These are phyloP conservation scores for Craseonycteris thonglongyai DNA, from an alignment of 2,113 vertebrate genomes.

Conservation along the genomic window DNA sequence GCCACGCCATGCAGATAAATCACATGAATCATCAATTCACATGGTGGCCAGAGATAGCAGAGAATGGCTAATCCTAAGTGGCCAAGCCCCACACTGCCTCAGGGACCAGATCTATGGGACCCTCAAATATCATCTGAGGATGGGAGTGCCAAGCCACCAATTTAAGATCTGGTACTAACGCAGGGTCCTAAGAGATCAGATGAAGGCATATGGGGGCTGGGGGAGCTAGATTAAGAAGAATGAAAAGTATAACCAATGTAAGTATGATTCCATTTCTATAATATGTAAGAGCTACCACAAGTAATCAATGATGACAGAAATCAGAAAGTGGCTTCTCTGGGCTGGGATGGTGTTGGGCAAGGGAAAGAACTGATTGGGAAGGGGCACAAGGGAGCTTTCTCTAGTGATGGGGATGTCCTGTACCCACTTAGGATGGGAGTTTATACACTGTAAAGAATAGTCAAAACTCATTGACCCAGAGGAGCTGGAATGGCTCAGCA, in stretches of 20 bases:
- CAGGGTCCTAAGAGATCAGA: not conserved
- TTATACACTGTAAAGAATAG: not conserved
- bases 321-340: not conserved
- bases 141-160: not conserved
- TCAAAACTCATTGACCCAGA: not conserved
- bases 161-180: not conserved
- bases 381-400: not conserved
- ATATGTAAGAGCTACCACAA: not conserved
- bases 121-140: not conserved
- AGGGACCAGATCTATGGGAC: not conserved
- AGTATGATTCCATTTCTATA: not conserved
- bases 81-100: not conserved
- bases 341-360: not conserved
- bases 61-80: not conserved
- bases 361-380: not conserved
- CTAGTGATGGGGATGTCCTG: not conserved
- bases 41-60: not conserved
- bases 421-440: not conserved
- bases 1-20: not conserved
- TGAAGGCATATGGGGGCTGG: not conserved
- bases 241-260: not conserved
- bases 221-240: not conserved
- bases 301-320: not conserved
- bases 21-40: not conserved
- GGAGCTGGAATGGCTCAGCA: no score